Conservation (phyloP, 2,113 vertebrate species). For the Pteronura brasiliensis region DNA sequence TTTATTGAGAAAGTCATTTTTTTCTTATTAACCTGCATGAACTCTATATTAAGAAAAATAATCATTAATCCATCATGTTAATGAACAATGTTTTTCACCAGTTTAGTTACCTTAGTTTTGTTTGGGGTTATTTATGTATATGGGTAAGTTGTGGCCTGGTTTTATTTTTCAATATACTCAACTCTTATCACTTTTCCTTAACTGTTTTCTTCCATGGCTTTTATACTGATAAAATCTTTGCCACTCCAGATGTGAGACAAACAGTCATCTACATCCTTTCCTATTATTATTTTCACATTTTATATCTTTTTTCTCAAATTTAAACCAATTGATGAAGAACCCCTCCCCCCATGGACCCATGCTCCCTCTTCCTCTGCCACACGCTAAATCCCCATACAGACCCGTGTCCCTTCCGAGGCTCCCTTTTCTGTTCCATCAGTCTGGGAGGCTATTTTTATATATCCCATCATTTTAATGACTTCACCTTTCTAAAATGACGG, state of each 20-base stretch:
- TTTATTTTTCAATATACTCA: not conserved
- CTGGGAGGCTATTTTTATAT: not conserved
- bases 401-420: not conserved
- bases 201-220: not conserved
- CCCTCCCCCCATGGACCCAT: rapidly evolving
- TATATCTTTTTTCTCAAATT: not conserved
- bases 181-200: not conserved
- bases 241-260: not conserved
- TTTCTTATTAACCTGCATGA: constrained; percentile 38
- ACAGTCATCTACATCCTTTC: not conserved
- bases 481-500: not conserved
- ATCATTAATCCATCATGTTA: not conserved
- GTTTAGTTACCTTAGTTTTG: not conserved
- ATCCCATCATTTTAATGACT: not conserved
- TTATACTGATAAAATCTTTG: not conserved
- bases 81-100: not conserved
- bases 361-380: not conserved
- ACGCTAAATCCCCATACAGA: not conserved
- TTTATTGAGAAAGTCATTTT: constrained; percentile 25
- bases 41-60: constrained; percentile 31
- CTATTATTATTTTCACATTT: not conserved
- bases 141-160: not conserved
- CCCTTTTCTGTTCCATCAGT: not conserved
- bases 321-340: not conserved
- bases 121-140: not conserved